These are phyloP conservation scores for Eurypyga helias DNA, from an alignment of 2,113 vertebrate species.

Conservation along the genomic window DNA sequence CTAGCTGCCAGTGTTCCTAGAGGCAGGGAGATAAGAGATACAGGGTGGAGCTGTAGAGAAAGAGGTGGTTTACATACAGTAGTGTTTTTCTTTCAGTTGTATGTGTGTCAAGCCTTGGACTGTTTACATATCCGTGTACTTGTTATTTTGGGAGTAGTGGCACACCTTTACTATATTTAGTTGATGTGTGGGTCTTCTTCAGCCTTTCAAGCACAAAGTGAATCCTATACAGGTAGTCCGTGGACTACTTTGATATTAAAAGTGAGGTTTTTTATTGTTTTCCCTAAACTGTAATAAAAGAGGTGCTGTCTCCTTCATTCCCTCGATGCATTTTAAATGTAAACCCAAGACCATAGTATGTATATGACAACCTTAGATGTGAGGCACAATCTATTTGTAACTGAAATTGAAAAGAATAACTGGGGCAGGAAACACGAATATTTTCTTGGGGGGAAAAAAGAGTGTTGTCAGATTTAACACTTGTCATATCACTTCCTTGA, in stretches of 20 bases:
- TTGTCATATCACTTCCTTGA: neutral
- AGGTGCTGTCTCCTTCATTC: constrained; percentile 53
- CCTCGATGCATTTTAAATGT: constrained; percentile 63
- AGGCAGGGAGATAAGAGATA: neutral
- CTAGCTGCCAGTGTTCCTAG: accelerated
- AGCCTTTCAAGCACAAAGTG: constrained; percentile 16
- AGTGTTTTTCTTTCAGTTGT: neutral
- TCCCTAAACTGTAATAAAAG: constrained; percentile 60
- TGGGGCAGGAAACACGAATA: constrained; percentile 33
- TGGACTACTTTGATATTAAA: constrained; percentile 53
- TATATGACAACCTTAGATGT: constrained; percentile 53
- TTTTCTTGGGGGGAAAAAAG: constrained; percentile 10
- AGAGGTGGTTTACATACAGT: neutral
- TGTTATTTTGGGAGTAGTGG: neutral
- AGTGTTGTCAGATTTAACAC: constrained; percentile 56
- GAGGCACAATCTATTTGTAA: constrained; percentile 61
- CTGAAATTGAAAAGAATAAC: constrained; percentile 58
- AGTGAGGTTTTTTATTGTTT: constrained; percentile 55
- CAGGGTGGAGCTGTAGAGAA: neutral
- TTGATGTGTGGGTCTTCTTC: neutral
- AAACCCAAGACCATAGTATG: neutral
- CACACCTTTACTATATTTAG: neutral
- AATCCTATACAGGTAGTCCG: constrained; percentile 25
- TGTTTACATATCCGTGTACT: neutral
- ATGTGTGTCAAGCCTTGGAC: neutral